A percentile compares a stretch with the other conserved stretches of the same genome.
These are phyloP conservation scores for Nysson spinosus DNA, from an alignment of 2,888 invertebrate genomes.

Conservation along the genomic window DNA sequence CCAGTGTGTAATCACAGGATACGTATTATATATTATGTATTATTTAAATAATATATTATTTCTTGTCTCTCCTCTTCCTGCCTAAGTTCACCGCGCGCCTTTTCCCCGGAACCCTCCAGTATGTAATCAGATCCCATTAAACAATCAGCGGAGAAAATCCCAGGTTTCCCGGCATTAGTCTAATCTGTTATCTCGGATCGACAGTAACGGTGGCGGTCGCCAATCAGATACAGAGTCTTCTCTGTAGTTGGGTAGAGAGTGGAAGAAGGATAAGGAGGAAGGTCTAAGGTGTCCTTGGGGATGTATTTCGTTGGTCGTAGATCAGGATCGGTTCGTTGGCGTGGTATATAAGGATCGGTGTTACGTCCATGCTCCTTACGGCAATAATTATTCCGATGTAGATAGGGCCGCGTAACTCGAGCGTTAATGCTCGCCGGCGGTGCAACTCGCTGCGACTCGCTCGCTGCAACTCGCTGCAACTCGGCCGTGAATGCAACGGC, in stretches of 20 bases:
- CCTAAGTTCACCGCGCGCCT: too few species aligned
- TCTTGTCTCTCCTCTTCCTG: too few species aligned
- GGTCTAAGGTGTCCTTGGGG: slow-evolving; percentile 36
- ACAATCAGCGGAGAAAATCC: too few species aligned
- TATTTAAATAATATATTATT: too few species aligned
- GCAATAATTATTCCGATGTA: slow-evolving; percentile 74
- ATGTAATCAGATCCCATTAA: too few species aligned
- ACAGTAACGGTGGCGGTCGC: slow-evolving; percentile 1
- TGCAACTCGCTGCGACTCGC: slow-evolving; percentile 32
- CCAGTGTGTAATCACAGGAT: too few species aligned
- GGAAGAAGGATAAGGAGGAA: neutral
- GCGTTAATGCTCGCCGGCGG: slow-evolving; percentile 67
- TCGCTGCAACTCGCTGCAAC: too few species aligned
- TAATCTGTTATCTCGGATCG: neutral
- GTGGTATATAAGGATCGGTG: slow-evolving; percentile 49
- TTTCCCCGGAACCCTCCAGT: too few species aligned
- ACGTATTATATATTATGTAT: too few species aligned
- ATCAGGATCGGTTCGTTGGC: slow-evolving; percentile 39
- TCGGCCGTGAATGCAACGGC: too few species aligned
- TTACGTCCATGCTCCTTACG: slow-evolving; percentile 48
- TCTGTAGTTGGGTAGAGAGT: neutral
- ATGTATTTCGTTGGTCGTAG: slow-evolving; percentile 48
- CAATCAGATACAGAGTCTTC: slow-evolving; percentile 19
- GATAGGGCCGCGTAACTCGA: slow-evolving; percentile 72
- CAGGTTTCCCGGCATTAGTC: neutral